Conservation (phyloP, 2,113 vertebrate genomes). For the Nycticryphes semicollaris region DNA sequence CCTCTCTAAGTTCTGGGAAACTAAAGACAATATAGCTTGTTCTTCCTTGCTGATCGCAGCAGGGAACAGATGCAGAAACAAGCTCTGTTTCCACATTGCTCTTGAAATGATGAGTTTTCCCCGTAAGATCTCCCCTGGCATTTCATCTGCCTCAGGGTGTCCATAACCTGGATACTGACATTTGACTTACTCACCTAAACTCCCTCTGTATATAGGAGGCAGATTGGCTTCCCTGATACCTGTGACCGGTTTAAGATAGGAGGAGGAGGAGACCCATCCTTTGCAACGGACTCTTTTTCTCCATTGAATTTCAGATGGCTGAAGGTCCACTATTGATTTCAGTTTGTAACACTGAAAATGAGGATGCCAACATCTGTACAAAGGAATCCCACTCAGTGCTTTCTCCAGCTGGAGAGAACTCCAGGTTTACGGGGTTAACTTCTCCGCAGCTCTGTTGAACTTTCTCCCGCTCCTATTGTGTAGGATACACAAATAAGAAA, state of each 20-base stretch:
- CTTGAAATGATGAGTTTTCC: neutral
- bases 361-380: neutral
- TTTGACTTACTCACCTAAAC: neutral
- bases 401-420: neutral
- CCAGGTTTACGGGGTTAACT: neutral
- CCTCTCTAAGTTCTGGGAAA: neutral
- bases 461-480: neutral
- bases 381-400: neutral
- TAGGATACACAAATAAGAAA: neutral
- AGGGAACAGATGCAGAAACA: neutral
- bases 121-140: neutral
- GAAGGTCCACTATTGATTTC: neutral
- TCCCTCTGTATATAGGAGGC: neutral
- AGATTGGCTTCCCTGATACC: neutral
- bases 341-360: accelerated
- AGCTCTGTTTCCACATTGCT: neutral
- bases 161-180: neutral
- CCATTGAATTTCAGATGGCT: neutral
- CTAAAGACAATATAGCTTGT: neutral
- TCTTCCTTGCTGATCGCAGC: neutral
- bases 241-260: neutral
- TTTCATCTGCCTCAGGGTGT: neutral
- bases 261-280: neutral
- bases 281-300: neutral
- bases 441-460: neutral